Conservation (phyloP, 2,888 invertebrate genomes). For the Marasmarcha lunaedactyla region DNA sequence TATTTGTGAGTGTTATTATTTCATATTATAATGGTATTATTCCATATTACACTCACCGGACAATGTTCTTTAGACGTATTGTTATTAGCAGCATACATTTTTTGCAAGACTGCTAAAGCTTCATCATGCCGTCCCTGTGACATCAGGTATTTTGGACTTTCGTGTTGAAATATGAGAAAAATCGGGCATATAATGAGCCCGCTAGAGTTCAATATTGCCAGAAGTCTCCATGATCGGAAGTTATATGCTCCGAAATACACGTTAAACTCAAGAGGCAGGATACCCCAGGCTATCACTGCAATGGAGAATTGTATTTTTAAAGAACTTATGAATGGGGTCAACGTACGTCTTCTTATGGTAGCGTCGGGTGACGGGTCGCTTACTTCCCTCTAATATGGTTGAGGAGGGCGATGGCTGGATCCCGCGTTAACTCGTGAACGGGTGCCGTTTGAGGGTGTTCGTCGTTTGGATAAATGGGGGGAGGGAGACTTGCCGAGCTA, state of each 20-base stretch:
- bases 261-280: slow-evolving; percentile 71
- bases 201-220: slow-evolving; percentile 72
- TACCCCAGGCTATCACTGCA: slow-evolving; percentile 74
- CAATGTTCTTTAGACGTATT: slow-evolving; percentile 44
- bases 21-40: too few species aligned
- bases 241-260: slow-evolving; percentile 55
- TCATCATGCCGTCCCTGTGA: slow-evolving; percentile 72
- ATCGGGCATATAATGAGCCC: slow-evolving; percentile 71
- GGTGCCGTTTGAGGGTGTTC: too few species aligned
- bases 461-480: too few species aligned
- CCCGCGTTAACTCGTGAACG: too few species aligned
- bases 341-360: too few species aligned
- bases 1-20: too few species aligned
- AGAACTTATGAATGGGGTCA: not conserved
- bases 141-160: slow-evolving; percentile 83
- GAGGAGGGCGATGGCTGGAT: too few species aligned
- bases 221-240: slow-evolving; percentile 80
- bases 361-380: too few species aligned
- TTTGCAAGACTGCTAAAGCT: slow-evolving; percentile 72
- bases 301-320: slow-evolving; percentile 15
- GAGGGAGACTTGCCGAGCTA: too few species aligned
- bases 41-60: slow-evolving; percentile 66
- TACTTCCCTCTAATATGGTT: too few species aligned
- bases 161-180: slow-evolving; percentile 72
- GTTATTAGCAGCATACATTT: slow-evolving; percentile 67